A percentile compares a stretch with the other conserved stretches of the same genome.
These are phyloP conservation scores for Tetramorium alpestre DNA, from an alignment of 1,140 invertebrate genomes.

Conservation along the genomic window DNA sequence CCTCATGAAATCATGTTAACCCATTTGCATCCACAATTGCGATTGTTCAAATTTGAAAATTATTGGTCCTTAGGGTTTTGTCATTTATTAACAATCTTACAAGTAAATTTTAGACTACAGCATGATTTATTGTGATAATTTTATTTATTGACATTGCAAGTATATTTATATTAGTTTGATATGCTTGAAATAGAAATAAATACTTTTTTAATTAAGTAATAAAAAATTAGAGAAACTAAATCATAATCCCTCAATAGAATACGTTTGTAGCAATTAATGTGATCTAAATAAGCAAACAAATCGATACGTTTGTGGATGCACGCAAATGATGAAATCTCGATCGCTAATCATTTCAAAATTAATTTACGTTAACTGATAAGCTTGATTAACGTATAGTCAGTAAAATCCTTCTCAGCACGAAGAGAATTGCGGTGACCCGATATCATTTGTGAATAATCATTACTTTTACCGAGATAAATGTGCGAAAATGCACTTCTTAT, in stretches of 20 bases:
- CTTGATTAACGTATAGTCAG: not conserved
- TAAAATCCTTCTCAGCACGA: not conserved
- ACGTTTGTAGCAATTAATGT: not conserved
- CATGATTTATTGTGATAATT: constrained; percentile 13
- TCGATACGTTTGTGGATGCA: not conserved
- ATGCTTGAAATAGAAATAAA: not conserved
- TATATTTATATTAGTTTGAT: not conserved
- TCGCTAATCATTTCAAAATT: constrained; percentile 24
- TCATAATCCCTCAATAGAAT: not conserved
- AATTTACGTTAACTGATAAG: constrained; percentile 12
- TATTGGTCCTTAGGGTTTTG: not conserved
- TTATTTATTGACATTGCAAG: not conserved
- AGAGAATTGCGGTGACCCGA: not conserved
- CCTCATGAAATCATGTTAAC: constrained; percentile 24
- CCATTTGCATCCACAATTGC: constrained; percentile 37
- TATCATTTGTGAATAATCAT: not conserved
- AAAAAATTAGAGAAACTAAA: not conserved
- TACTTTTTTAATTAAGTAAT: not conserved
- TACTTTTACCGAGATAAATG: not conserved
- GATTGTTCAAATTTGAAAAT: not conserved
- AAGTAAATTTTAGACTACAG: not conserved
- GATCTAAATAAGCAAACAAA: not conserved
- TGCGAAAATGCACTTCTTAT: not conserved
- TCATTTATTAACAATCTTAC: constrained; percentile 5
- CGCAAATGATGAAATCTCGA: constrained; percentile 29